Base-by-base conservation (phyloP, 1,140 invertebrate genomes). In the Drosophila sucinea region DNA sequence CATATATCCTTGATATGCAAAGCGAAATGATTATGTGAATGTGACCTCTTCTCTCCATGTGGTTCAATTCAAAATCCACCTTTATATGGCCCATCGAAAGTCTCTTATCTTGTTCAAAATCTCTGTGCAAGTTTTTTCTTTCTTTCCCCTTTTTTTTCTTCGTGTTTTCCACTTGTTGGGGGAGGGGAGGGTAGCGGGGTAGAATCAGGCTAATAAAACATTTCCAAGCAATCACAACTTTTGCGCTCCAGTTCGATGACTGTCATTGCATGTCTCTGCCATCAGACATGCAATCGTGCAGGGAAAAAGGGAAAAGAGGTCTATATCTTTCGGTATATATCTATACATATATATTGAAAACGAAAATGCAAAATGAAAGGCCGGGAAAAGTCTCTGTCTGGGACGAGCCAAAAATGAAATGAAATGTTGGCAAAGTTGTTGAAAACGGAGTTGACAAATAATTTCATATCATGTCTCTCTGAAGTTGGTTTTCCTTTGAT, bases 381-480 rank as follows among this genome's bases (percentile, higher is more conserved):
- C 47, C 64, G 33, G 60, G 64, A 67, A 70, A 67, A 71, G 58
- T 67, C 62, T 23, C 17, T 8, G 25, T 30, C 7, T 29, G 25
- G 51, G 10, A 8, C 2, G 35, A 10, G 35, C 7, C 79, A 64
- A 79, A 86, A 86, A 73, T 71, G 77, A 85, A 84, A 84, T 87
- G 80, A 87, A 87, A 89, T 87, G 84, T 81, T 87, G 70, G 68
- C 73, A 89, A 90, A 89, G 85, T 90, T 89, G 84, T 81, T 89
- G 84, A 87, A 89, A 87, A 89, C 79, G 77, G 73, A 84, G 84
- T 89, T 89, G 84, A 89, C 84, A 89, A 89, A 89, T 89, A 89
- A 87, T 90, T 89, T 89, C 85, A 89, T 89, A 89, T 85, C 85
- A 89, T 90, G 85, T 90, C 35, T 38, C 73, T 78, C 67, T 61